These are phyloP conservation scores for Hormiphora californensis DNA, from an alignment of 37 sponge, comb jelly and placozoan genomes.

Conservation along the genomic window DNA sequence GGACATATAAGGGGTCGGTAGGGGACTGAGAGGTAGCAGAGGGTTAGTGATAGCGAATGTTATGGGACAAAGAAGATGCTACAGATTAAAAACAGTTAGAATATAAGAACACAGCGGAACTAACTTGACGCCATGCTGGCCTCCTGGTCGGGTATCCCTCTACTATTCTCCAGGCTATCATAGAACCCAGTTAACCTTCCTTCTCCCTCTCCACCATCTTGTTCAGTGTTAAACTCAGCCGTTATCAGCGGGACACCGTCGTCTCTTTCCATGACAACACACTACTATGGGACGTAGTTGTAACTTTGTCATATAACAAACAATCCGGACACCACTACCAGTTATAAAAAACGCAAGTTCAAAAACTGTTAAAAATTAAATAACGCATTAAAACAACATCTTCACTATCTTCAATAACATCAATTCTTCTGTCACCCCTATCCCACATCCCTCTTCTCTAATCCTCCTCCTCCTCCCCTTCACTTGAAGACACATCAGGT, in stretches of 20 bases:
- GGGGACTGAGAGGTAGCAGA: too few relatives aligned
- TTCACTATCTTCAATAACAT: not conserved
- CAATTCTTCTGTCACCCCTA: not conserved
- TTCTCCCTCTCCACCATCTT: not conserved
- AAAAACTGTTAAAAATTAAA: not conserved
- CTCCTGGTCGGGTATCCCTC: not conserved
- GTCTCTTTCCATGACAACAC: too few relatives aligned
- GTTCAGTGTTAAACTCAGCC: not conserved
- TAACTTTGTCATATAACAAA: too few relatives aligned
- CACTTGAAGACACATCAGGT: conserved; percentile 32
- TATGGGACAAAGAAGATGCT: too few relatives aligned
- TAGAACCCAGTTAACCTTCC: conserved; percentile 12
- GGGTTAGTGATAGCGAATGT: too few relatives aligned
- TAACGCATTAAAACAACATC: not conserved
- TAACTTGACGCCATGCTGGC: not conserved
- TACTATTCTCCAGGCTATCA: conserved; percentile 25
- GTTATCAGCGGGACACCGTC: conserved; percentile 6
- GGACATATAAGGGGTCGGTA: conserved; percentile 31
- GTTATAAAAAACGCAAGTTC: not conserved
- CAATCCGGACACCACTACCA: too few relatives aligned
- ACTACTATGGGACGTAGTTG: too few relatives aligned
- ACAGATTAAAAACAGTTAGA: too few relatives aligned
- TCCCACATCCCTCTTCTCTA: not conserved
- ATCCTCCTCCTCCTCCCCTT: not conserved
- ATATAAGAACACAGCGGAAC: not conserved